These are phyloP conservation scores for Tinamus major DNA, from an alignment of 2,797 vertebrate genomes.

Conservation along the genomic window DNA sequence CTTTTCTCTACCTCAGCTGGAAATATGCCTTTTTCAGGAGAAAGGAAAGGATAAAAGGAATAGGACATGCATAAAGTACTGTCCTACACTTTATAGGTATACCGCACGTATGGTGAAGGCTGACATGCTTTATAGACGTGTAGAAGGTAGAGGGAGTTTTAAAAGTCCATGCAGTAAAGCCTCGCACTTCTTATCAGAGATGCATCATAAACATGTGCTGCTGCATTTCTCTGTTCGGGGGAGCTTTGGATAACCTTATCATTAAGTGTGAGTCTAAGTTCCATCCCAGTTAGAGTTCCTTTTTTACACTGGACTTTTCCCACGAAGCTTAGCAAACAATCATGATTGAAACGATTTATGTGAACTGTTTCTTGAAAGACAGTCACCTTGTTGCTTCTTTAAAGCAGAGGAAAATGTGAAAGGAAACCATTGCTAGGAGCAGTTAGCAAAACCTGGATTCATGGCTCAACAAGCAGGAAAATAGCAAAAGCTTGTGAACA, in stretches of 20 bases:
- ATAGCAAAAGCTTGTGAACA: not conserved
- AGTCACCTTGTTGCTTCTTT: not conserved
- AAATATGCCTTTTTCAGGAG: not conserved
- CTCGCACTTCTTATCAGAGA: not conserved
- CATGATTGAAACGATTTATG: not conserved
- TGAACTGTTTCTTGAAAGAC: not conserved
- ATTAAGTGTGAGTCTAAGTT: not conserved
- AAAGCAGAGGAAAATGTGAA: constrained; percentile 4
- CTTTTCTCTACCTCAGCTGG: not conserved
- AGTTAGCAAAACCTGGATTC: not conserved
- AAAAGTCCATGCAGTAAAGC: not conserved
- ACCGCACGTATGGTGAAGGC: not conserved
- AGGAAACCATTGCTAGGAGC: not conserved
- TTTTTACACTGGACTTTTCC: constrained; percentile 13
- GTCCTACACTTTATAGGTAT: accelerated
- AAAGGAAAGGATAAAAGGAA: not conserved
- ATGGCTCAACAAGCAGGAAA: not conserved
- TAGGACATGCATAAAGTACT: not conserved
- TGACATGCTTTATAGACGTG: not conserved
- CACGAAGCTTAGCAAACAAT: not conserved
- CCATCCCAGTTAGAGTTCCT: not conserved
- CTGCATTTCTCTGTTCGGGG: not conserved
- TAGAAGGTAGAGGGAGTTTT: not conserved
- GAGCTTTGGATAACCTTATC: not conserved
- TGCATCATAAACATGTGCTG: not conserved